Evolutionary conservation across 2,797 vertebrate genomes (phyloP).

Genomic region (Emys orbicularis): DNA sequence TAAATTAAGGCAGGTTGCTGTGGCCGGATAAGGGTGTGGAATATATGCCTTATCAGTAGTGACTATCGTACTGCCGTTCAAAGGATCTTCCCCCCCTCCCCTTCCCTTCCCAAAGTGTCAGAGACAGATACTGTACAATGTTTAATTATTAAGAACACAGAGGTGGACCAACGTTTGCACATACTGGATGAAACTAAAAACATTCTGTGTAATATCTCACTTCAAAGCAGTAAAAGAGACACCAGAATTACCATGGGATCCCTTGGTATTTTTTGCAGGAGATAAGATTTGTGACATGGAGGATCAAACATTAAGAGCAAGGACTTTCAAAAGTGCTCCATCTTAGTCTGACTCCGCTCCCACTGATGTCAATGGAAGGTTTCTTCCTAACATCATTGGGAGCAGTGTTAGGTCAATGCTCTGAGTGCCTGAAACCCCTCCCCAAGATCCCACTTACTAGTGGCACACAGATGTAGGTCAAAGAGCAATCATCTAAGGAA

Average conservation of each 20-base stretch:
- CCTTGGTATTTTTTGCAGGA: background rate
- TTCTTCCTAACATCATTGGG: rapidly evolving
- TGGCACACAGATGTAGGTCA: background rate
- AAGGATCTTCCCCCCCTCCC: background rate
- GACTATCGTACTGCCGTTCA: background rate
- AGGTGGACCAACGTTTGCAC: background rate
- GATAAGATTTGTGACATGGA: background rate
- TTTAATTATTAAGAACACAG: background rate
- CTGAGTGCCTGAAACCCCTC: background rate
- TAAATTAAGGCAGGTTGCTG: background rate
- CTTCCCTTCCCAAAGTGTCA: background rate
- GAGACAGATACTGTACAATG: background rate
- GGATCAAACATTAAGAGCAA: background rate
- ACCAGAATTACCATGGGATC: background rate
- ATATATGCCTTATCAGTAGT: background rate
- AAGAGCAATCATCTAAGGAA: background rate
- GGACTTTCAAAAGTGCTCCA: background rate
- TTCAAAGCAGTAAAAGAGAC: background rate
- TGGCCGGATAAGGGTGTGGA: rapidly evolving
- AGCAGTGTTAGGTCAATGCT: background rate
- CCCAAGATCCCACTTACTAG: constrained; percentile 23
- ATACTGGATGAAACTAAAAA: background rate
- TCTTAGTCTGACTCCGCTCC: rapidly evolving
- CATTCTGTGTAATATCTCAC: background rate
- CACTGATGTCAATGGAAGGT: background rate